Conservation (phyloP, 2,888 invertebrate species). For the Eustalomyia histrio region DNA sequence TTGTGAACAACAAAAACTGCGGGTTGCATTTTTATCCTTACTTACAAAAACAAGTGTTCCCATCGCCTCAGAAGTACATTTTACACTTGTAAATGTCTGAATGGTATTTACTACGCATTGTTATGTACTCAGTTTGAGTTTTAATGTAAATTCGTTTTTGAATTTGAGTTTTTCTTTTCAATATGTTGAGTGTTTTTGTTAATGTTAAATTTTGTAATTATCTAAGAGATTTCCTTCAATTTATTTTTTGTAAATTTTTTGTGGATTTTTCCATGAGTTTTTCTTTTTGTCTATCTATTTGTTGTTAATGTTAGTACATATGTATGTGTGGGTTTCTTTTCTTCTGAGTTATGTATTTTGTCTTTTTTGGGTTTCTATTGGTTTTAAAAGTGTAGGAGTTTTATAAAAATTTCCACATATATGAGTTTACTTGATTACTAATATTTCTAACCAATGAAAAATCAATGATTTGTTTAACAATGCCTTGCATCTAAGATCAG, state of each 20-base stretch:
- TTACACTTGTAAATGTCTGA: background rate
- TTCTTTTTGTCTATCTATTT: background rate
- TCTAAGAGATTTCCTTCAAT: slow-evolving; percentile 7
- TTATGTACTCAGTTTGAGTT: background rate
- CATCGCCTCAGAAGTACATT: background rate
- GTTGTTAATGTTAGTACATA: too few relatives aligned
- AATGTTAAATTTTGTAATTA: background rate
- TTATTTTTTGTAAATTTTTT: slow-evolving; percentile 8
- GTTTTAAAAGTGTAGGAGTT: slow-evolving; percentile 28
- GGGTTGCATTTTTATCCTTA: background rate
- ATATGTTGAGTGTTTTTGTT: background rate
- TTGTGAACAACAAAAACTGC: background rate
- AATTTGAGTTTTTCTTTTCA: background rate
- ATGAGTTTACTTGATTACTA: background rate
- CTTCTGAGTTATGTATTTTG: background rate
- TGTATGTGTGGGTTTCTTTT: slow-evolving; percentile 20
- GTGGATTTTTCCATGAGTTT: slow-evolving; percentile 30
- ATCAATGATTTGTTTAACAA: background rate
- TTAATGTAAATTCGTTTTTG: background rate
- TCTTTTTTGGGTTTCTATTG: background rate
- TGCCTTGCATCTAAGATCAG: background rate
- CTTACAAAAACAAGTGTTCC: slow-evolving; percentile 7
- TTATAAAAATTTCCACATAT: background rate
- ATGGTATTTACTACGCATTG: slow-evolving; percentile 1
- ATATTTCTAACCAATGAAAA: background rate